A percentile compares a stretch with the other conserved stretches of the same genome.
Evolutionary conservation across 2,113 vertebrate species (phyloP).

Genomic region (Peromyscus polionotus): DNA sequence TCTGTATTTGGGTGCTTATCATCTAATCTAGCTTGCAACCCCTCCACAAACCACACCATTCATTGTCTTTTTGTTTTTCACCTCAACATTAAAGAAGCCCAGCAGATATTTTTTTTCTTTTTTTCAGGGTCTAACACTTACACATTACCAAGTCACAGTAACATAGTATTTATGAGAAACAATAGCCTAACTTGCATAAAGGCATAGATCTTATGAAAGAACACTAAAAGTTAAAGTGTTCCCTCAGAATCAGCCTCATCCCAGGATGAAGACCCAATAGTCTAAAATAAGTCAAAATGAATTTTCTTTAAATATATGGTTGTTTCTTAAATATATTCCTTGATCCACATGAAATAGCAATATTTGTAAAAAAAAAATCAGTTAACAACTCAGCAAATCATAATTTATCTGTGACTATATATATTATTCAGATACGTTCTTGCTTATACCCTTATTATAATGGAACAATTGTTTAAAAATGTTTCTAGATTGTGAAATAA

Average conservation of each 20-base stretch:
- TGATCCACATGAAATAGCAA: neutral
- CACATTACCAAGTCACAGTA: neutral
- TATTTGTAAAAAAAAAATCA: neutral
- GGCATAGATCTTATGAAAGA: neutral
- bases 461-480: neutral
- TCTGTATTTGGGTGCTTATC: neutral
- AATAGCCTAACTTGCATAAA: neutral
- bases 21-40: fast-evolving
- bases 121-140: neutral
- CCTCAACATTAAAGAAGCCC: neutral
- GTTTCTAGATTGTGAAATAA: neutral
- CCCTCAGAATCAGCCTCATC: neutral
- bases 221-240: neutral
- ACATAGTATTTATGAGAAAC: neutral
- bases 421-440: neutral
- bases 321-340: neutral
- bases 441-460: neutral
- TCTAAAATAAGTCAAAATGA: neutral
- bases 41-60: too few species aligned
- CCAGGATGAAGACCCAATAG: neutral
- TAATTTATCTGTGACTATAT: neutral
- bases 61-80: neutral
- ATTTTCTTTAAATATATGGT: neutral
- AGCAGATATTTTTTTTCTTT: neutral
- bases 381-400: neutral